Evolutionary conservation across 2,113 vertebrate species (phyloP), one percentile per base, ranked within the genome.

Genomic region (Mystacornis crossleyi): DNA sequence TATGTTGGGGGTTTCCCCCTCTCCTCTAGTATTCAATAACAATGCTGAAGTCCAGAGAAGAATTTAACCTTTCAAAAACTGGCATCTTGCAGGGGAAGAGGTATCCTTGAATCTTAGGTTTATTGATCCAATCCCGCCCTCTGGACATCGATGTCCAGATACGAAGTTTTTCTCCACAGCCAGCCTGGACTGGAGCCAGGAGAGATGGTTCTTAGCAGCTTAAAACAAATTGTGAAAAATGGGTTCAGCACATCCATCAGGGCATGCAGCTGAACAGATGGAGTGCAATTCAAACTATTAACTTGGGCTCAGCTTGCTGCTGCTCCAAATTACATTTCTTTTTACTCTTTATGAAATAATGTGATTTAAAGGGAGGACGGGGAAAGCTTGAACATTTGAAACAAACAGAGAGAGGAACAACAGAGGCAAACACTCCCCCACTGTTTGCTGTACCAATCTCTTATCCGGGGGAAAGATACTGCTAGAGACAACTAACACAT

Each of bases 221-320:
- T 95, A 97, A 96, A 97, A 97, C 96, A 97, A 97, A 98, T 89
- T 90, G 97, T 98, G 97, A 98, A 98, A 98, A 98, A 98, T 95
- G 96, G 89, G 97, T 92, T 98, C 95, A 91, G 93, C 94, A 93
- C 88, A 97, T 96, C 98, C 97, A 96, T 95, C 97, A 97, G 96
- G 97, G 97, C 97, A 70, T 60, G 83, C 94, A 96, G 93, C 94
- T 90, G 96, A 98, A 98, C 98, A 98, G 98, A 98, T 98, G 98
- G 96, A 97, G 82, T n/a, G 78, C 95, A 96, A 94, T 97, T 97
- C 97, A 96, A 98, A 97, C 97, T 96, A 98, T 98, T 96, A 97
- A 96, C 96, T 97, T 91, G 95, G 95, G 95, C 95, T 98, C 95
- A 91, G 95, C 90, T 97, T 45, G 29, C 91, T 96, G 96, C 92